Base-by-base conservation (phyloP, 37 sponge, comb jelly and placozoan species). In the Diacarnus erythraeanus region DNA sequence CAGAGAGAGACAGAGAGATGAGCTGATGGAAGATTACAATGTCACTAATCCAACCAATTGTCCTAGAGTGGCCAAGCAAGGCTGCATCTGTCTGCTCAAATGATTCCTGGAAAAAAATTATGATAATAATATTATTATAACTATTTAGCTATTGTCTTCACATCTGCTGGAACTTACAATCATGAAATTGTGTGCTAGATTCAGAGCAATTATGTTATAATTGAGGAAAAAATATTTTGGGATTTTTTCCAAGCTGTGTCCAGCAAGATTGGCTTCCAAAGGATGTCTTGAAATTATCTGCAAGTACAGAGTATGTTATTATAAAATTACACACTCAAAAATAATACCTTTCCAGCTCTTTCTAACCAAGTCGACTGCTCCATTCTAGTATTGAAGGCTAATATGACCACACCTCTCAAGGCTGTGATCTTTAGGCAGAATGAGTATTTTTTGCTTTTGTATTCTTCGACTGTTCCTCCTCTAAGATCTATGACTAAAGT, bases 171-270 rank as follows among this genome's bases (percentile, higher is more conserved):
- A 36, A 8, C 76, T 57, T 47, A 89, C 88, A 6, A 76, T 36
- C 89, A 95, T 86, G 71, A 66, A 86, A 70, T 95, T 95, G 59
- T 84, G 77, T 0, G 85, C 74, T 30, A 95, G 81, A 73, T 92
- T 89, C 35, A 95, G 67, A 18, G 87, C 86, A 23, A 79, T 72
- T 2, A 95, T 76, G 41, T 92, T 71, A 10, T 74, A 69, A 71
- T 92, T 86, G 41, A 88, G 77, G 71, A 95, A 95, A 77, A 84
- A 84, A 70, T 85, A 84, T 33, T 92, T 84, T 3, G 96, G 96
- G 0, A 95, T 25, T 39, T 57, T 77, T 47, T 93, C 79, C 30
- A 95, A 84, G 57, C 93, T 87, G 78, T 84, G 84, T 21, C 85
- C 84, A 20, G 84, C 68, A 18, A 95, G 76, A 63, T 87, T 86